A percentile compares a stretch with the other conserved stretches of the same genome.
Evolutionary conservation across 2,113 vertebrate species (phyloP).

Genomic region (Cichladusa arquata): DNA sequence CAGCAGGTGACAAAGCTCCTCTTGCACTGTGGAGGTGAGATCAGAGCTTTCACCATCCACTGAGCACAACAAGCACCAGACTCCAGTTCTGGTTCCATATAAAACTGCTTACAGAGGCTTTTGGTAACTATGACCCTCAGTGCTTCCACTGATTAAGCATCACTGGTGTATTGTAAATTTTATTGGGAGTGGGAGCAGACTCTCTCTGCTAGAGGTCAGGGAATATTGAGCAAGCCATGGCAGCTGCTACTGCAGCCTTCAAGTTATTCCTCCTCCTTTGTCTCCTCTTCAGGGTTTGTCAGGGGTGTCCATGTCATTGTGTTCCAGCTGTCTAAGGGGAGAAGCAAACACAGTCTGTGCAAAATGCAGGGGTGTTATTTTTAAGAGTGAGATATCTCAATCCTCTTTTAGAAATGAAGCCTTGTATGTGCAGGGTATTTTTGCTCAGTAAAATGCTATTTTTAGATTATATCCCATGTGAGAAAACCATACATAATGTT

Average conservation of each 20-base stretch:
- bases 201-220: neutral
- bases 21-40: neutral
- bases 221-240: neutral
- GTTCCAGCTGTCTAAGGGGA: neutral
- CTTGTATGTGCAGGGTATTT: neutral
- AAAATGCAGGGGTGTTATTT: neutral
- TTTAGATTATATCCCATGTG: neutral
- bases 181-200: neutral
- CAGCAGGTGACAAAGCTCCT: neutral
- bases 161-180: neutral
- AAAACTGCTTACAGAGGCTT: neutral
- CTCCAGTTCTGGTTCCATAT: rapidly evolving
- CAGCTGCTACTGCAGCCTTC: neutral
- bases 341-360: neutral
- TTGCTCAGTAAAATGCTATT: neutral
- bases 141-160: neutral
- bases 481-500: neutral
- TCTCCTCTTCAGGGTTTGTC: neutral
- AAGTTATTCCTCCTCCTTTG: neutral
- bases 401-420: neutral
- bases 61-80: rapidly evolving
- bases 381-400: neutral
- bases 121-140: neutral
- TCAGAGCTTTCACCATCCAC: neutral
- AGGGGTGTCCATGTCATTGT: neutral